Evolutionary conservation across 2,113 vertebrate species (phyloP), one percentile per base, ranked within the genome.

Genomic region (Limanda limanda): DNA sequence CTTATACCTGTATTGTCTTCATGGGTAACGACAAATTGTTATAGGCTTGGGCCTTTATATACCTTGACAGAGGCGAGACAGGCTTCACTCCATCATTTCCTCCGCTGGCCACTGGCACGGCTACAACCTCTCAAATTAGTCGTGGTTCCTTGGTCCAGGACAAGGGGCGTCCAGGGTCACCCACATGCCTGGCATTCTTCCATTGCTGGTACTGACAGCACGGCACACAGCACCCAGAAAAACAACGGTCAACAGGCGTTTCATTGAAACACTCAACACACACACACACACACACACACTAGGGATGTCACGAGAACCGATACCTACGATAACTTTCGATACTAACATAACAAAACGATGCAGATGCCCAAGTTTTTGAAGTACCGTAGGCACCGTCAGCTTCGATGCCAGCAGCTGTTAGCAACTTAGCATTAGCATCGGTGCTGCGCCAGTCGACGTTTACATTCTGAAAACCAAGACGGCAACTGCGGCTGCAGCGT

Each of bases 151-250:
- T 91, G 86, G 78, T 42, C 81, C 18, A 8, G 85, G 86, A 94
- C 92, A 94, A 91, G 85, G 51, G 81, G 64, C 55, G 40, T 74
- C 68, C 78, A 55, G 82, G 86, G 89, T 92, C 92, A 89, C 69
- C 66, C 45, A 24, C 89, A 93, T 93, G 84, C 89, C 76, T 86
- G 58, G 74, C 85, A 94, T 94, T 95, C 90, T 68, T 89, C 69
- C 71, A 12, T 68, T 18, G 52, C 78, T 58, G 37, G 68, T 27
- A 61, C 71, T n/a, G 51, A 82, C 75, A 72, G 79, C 54, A 25
- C 47, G 14, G 70, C 55, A 17, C 72, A 68, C 61, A 68, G 58
- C 54, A 47, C 69, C 64, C 65, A 25, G 51, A 76, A 62, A 76
- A 82, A 65, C 80, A 72, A 47, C 45, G 18, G 25, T 20, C 48